These are phyloP conservation scores for Lethocerus indicus DNA, from an alignment of 1,140 invertebrate species.

Conservation along the genomic window DNA sequence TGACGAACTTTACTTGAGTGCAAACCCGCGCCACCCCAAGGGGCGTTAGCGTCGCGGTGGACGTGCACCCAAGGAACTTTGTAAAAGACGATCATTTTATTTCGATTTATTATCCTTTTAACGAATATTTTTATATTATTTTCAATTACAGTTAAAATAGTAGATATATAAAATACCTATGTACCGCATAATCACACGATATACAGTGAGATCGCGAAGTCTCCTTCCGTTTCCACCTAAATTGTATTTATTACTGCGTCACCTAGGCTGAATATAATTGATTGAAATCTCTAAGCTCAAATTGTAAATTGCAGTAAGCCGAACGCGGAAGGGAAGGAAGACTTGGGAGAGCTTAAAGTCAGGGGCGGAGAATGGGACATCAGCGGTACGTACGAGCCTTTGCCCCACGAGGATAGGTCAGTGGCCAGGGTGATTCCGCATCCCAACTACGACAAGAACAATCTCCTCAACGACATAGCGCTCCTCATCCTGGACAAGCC, in stretches of 20 bases:
- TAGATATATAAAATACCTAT: background rate
- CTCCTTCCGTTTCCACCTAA: background rate
- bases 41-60: too few species aligned
- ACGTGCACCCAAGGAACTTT: too few species aligned
- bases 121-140: too few species aligned
- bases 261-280: background rate
- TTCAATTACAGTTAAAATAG: too few species aligned
- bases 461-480: slow-evolving; percentile 30
- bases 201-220: background rate
- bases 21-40: too few species aligned
- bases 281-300: background rate
- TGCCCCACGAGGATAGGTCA: slow-evolving; percentile 32
- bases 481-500: slow-evolving; percentile 24
- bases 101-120: too few species aligned
- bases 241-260: background rate
- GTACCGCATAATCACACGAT: background rate
- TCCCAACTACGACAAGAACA: slow-evolving; percentile 22
- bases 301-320: background rate
- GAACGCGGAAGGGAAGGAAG: background rate
- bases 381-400: slow-evolving; percentile 30
- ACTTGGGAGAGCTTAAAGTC: slow-evolving; percentile 20
- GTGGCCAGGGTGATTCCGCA: slow-evolving; percentile 26
- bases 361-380: slow-evolving; percentile 44
- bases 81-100: too few species aligned
- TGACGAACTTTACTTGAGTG: too few species aligned